Percentiles rank a stretch among this genome's conserved stretches.
These are phyloP conservation scores for Nephotettix cincticeps DNA, from an alignment of 1,140 invertebrate species.

Conservation along the genomic window DNA sequence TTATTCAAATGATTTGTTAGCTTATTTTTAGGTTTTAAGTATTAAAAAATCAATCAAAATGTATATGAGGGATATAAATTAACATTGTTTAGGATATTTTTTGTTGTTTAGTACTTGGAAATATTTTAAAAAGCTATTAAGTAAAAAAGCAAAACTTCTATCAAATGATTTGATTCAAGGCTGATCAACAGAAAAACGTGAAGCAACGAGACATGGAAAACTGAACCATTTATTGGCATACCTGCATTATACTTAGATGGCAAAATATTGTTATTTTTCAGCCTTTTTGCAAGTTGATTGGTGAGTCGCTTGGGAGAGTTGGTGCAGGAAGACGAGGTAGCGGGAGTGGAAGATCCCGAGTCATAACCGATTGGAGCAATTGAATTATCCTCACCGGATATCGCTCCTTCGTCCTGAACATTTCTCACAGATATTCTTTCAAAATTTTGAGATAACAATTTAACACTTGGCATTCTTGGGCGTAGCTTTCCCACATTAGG, in stretches of 20 bases:
- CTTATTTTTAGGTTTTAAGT: too few relatives aligned
- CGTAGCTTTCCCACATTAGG: not conserved
- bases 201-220: constrained; percentile 30
- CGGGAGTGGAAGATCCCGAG: constrained; percentile 59
- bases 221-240: constrained; percentile 46
- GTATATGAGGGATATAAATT: too few relatives aligned
- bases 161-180: not conserved
- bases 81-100: too few relatives aligned
- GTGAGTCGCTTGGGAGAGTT: constrained; percentile 63
- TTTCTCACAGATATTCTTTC: constrained; percentile 38
- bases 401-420: constrained; percentile 25
- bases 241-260: constrained; percentile 54
- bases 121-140: too few relatives aligned
- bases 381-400: constrained; percentile 41
- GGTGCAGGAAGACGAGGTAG: constrained; percentile 60
- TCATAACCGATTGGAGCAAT: constrained; percentile 40
- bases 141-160: too few relatives aligned
- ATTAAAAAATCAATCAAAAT: too few relatives aligned
- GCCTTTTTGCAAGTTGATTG: constrained; percentile 47
- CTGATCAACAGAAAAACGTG: not conserved
- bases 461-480: constrained; percentile 36
- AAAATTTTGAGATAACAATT: constrained; percentile 44
- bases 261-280: constrained; percentile 50
- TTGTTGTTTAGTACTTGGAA: too few relatives aligned
- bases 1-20: too few relatives aligned